phyloP scores from a whole-genome alignment of 2,888 invertebrate genomes.

The Vesta saturnalis region DNA sequence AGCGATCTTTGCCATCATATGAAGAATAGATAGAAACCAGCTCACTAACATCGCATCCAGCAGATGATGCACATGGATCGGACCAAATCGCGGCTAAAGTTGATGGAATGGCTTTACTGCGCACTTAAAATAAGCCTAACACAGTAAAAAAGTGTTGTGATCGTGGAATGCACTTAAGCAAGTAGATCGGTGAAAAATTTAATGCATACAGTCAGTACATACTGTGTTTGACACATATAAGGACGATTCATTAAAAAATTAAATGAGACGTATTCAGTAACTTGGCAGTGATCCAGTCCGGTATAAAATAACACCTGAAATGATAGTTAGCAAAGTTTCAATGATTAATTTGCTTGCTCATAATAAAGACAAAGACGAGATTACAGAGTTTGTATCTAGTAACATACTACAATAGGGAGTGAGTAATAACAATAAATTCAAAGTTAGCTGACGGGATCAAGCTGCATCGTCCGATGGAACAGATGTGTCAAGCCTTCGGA shows the following conservation, averaged over 20 bases:
- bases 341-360: too few species aligned
- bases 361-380: too few species aligned
- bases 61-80: too few species aligned
- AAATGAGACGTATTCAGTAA: too few species aligned
- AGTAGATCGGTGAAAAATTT: slow-evolving; percentile 3
- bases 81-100: neutral
- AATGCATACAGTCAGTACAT: slow-evolving; percentile 4
- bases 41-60: slow-evolving; percentile 6
- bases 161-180: slow-evolving; percentile 1
- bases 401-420: neutral
- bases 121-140: slow-evolving; percentile 4
- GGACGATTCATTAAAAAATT: slow-evolving; percentile 4
- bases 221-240: slow-evolving; percentile 6
- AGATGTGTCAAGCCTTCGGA: neutral
- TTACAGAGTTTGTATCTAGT: too few species aligned
- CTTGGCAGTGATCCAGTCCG: slow-evolving; percentile 5
- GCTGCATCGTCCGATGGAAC: neutral
- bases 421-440: neutral
- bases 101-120: slow-evolving; percentile 4
- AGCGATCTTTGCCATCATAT: slow-evolving; percentile 2
- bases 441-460: neutral
- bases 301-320: too few species aligned
- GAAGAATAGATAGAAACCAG: slow-evolving; percentile 3
- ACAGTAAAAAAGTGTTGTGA: neutral
- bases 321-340: too few species aligned